phyloP scores from a whole-genome alignment of 2,888 invertebrate genomes.

The Cheiracanthium punctorium region DNA sequence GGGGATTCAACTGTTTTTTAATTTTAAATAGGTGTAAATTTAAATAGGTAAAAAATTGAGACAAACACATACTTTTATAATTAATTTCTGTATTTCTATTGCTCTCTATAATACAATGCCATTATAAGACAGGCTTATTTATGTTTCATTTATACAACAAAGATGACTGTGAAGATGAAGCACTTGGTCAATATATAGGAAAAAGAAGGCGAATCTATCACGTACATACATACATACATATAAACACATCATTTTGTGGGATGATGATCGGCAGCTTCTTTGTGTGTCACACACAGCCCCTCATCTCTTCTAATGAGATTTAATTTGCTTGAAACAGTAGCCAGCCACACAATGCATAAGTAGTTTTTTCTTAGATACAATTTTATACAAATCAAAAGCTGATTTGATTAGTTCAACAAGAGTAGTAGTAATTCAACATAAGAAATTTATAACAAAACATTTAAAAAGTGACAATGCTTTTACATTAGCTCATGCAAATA shows the following conservation, averaged over 20 bases:
- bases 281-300: background rate
- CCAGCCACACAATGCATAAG: slow-evolving; percentile 10
- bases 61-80: slow-evolving; percentile 26
- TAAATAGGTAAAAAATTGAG: background rate
- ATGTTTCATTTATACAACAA: slow-evolving; percentile 60
- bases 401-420: too few relatives aligned
- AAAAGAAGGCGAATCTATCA: slow-evolving; percentile 64
- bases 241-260: slow-evolving; percentile 43
- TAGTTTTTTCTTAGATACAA: background rate
- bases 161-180: slow-evolving; percentile 69
- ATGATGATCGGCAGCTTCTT: slow-evolving; percentile 32
- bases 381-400: background rate
- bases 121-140: slow-evolving; percentile 58
- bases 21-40: too few relatives aligned
- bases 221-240: slow-evolving; percentile 49
- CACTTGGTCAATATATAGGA: slow-evolving; percentile 67
- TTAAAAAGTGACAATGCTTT: background rate
- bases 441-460: background rate
- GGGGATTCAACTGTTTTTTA: too few relatives aligned
- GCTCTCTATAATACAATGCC: slow-evolving; percentile 67
- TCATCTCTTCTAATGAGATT: slow-evolving; percentile 43
- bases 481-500: background rate
- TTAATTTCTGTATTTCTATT: slow-evolving; percentile 68
- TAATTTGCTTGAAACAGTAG: slow-evolving; percentile 39
- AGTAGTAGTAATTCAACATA: background rate